phyloP scores from a whole-genome alignment of 2,888 invertebrate genomes.

The Acanthococcus lagerstroemiae region DNA sequence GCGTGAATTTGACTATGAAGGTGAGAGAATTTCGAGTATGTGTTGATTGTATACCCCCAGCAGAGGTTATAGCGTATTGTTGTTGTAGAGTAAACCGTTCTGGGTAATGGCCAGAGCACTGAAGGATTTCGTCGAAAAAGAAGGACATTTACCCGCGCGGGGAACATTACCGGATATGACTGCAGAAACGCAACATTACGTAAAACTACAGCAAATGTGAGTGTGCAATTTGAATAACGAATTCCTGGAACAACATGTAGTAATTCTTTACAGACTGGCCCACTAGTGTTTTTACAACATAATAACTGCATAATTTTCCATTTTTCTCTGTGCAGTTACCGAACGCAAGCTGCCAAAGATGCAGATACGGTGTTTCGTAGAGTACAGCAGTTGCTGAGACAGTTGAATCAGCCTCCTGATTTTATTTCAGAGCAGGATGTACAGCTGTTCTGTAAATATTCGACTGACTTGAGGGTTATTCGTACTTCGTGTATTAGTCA shows the following conservation, averaged over 20 bases:
- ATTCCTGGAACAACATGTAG: no score
- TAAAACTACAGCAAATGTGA: constrained; percentile 75
- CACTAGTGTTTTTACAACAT: no score
- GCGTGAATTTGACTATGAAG: constrained; percentile 64
- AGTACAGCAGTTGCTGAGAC: constrained; percentile 67
- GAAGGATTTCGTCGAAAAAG: constrained; percentile 72
- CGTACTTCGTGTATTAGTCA: constrained; percentile 61
- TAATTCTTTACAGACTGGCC: not conserved
- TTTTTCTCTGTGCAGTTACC: constrained; percentile 47
- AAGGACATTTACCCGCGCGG: constrained; percentile 73
- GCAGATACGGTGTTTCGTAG: constrained; percentile 68
- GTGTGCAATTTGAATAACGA: no score
- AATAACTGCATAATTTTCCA: no score
- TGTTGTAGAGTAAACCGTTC: constrained; percentile 62
- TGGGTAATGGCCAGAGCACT: constrained; percentile 89
- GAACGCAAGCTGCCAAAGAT: constrained; percentile 72
- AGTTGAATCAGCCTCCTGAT: constrained; percentile 63
- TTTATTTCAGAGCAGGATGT: constrained; percentile 68
- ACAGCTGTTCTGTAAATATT: constrained; percentile 79
- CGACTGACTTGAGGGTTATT: constrained; percentile 66
- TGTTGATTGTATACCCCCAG: not conserved
- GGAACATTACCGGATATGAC: constrained; percentile 95
- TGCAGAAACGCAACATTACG: constrained; percentile 81
- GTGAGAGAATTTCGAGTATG: no score
- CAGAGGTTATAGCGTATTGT: constrained; percentile 1